phyloP scores from a whole-genome alignment of 2,113 vertebrate species.

The Eubucco bourcierii region DNA sequence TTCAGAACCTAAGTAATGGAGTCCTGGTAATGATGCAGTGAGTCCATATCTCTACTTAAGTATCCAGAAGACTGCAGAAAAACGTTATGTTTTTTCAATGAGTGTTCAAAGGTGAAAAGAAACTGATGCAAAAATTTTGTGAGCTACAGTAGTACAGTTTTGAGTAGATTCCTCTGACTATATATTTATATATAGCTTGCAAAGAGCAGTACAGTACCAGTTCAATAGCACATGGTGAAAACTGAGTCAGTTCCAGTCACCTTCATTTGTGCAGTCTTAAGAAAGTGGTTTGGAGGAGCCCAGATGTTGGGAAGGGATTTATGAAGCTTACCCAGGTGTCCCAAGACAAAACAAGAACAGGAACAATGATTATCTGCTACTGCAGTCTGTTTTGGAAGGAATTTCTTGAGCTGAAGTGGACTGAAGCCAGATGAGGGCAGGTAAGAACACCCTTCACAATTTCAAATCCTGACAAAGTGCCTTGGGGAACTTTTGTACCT shows the following conservation, averaged over 20 bases:
- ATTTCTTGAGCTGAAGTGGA: not conserved
- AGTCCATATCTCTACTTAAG: not conserved
- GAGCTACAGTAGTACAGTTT: not conserved
- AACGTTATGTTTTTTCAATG: not conserved
- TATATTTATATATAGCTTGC: not conserved
- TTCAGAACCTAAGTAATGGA: not conserved
- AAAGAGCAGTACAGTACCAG: not conserved
- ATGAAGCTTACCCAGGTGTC: not conserved
- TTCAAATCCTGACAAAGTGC: slow-evolving; percentile 32
- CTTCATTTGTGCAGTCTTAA: not conserved
- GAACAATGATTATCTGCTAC: not conserved
- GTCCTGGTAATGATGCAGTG: not conserved
- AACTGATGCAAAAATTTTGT: not conserved
- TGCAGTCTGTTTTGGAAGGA: not conserved
- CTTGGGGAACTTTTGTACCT: not conserved
- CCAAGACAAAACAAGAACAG: not conserved
- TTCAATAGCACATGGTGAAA: not conserved
- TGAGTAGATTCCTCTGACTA: not conserved
- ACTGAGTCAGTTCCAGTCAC: not conserved
- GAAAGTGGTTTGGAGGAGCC: not conserved
- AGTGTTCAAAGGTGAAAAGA: not conserved
- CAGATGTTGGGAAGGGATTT: not conserved
- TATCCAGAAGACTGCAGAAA: not conserved
- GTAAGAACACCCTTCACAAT: not conserved
- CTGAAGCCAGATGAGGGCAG: not conserved